phyloP scores from a whole-genome alignment of 2,888 invertebrate genomes.

The Lampropteryx suffumata region DNA sequence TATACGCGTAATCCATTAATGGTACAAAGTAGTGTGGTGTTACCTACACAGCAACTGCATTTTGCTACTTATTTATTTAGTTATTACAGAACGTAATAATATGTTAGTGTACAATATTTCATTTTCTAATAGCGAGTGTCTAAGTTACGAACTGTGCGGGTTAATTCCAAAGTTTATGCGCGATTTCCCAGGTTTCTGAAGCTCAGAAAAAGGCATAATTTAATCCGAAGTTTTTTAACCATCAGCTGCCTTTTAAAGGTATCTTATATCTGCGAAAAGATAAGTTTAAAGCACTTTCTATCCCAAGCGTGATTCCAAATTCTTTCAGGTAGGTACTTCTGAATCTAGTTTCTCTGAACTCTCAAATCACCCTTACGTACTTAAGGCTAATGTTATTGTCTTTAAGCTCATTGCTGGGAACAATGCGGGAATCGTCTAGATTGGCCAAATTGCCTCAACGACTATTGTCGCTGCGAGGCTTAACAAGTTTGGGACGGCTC shows the following conservation, averaged over 20 bases:
- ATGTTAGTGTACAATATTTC: no score
- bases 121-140: no score
- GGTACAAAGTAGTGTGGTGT: not conserved
- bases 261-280: no score
- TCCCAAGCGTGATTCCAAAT: not conserved
- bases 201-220: no score
- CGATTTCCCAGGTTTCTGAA: no score
- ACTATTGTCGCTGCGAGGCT: slow-evolving; percentile 27
- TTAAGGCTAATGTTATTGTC: slow-evolving; percentile 36
- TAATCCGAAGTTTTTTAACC: no score
- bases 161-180: no score
- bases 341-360: slow-evolving; percentile 7
- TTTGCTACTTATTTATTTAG: no score
- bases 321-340: not conserved
- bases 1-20: slow-evolving; percentile 8
- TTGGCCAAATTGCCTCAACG: slow-evolving; percentile 35
- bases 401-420: slow-evolving; percentile 28
- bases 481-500: slow-evolving; percentile 32
- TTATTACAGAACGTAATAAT: no score
- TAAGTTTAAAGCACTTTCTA: no score
- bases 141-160: no score
- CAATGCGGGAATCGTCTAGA: slow-evolving; percentile 39
- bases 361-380: slow-evolving; percentile 29
- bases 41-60: not conserved
- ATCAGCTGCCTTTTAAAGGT: no score